Base-by-base conservation (phyloP, 2,888 invertebrate species). In the Oscheius sp. region DNA sequence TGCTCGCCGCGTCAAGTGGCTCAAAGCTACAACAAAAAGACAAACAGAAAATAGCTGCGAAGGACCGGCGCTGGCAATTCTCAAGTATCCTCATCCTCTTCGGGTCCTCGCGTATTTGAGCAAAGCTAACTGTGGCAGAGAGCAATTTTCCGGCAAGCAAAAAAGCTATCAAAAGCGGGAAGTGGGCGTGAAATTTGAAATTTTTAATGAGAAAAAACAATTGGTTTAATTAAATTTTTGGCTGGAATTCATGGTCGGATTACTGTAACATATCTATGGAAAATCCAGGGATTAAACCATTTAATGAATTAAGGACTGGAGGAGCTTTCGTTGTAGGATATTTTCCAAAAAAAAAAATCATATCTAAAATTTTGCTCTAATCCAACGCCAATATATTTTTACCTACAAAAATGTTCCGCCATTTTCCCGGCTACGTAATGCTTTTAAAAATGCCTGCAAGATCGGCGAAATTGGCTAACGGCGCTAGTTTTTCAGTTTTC, bases 51-150 rank as follows among this genome's bases (percentile, higher is more conserved):
- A 66, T 66, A 66, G 66, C 66, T 66, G 49, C 49, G 27, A 18
- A 49, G 52, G 63, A 63, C 63, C 63, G 63, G 63, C 63, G 52
- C 66, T 66, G 66, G 66, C 66, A 66, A 66, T 52, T 66, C 66
- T 66, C 66, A 52, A 66, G 66, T 29, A 66, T 27, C 58, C 25
- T 27, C 25, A 25, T 27, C 23, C 23, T 18, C 55, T 55, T 25
- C 55, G 55, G 21, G 58, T 18, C 23, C 35, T 25, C 58, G 35
- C 35, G 35, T 61, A 61, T 61, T 61, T 61, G 61, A 61, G 43
- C 61, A 35, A 35, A 61, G 61, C 61, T 61, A 61, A 61, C 61
- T 61, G 61, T 61, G 61, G 61, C 61, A 61, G 61, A 61, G 16
- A 45, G 45, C 9, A 45, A 16, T 12, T 45, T 61, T 45, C 61